A percentile compares a stretch with the other conserved stretches of the same genome.
Evolutionary conservation across 2,113 vertebrate species (phyloP).

Genomic region (Chamaea fasciata): DNA sequence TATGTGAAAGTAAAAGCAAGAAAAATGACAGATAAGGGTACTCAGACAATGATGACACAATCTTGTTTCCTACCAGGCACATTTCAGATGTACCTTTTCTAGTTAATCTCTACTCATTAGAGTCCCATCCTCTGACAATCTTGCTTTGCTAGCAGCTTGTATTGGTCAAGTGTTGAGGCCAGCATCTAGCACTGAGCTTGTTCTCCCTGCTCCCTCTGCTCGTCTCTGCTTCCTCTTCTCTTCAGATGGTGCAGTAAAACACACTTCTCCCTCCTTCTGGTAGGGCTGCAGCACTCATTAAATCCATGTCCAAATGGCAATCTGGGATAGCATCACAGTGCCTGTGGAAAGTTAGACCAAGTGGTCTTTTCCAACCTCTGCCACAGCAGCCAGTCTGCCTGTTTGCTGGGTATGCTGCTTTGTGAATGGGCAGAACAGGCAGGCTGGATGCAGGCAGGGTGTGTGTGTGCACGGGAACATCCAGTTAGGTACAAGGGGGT

Average conservation of each 20-base stretch:
- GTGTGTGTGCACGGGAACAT: not conserved
- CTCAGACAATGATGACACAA: not conserved
- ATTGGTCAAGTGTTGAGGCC: not conserved
- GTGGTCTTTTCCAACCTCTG: not conserved
- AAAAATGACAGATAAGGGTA: not conserved
- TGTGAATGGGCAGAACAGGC: not conserved
- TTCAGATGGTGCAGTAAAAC: not conserved
- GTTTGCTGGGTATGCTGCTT: not conserved
- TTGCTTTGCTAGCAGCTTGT: not conserved
- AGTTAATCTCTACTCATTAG: not conserved
- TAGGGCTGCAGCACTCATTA: not conserved
- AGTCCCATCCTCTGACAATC: not conserved
- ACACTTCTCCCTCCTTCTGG: not conserved
- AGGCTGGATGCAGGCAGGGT: rapidly evolving
- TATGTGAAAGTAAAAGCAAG: not conserved
- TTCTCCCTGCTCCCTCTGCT: not conserved
- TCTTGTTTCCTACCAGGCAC: not conserved
- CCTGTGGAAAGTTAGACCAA: not conserved
- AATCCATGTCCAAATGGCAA: not conserved
- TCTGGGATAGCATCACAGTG: not conserved
- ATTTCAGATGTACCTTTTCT: not conserved
- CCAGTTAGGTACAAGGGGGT: not conserved
- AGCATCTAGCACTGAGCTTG: not conserved
- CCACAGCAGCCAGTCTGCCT: not conserved
- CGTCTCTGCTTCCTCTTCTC: not conserved